Evolutionary conservation across 2,888 invertebrate species (phyloP).

Genomic region (Drosophila rellima): DNA sequence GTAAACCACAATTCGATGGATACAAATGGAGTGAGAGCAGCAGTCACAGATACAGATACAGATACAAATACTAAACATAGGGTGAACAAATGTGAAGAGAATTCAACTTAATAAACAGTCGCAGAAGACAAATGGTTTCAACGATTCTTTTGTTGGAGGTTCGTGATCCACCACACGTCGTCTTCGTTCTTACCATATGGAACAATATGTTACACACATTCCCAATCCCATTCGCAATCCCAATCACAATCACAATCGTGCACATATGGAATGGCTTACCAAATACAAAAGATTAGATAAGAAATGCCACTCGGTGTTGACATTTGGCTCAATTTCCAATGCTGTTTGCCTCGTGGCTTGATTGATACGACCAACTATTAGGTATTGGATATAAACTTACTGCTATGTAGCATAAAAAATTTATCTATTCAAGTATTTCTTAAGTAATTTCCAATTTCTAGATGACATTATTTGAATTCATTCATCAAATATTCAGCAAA

Average conservation of each 20-base stretch:
- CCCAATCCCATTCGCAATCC: conserved; percentile 10
- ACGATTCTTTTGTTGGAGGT: conserved; percentile 13
- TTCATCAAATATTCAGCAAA: no score
- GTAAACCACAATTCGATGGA: conserved; percentile 32
- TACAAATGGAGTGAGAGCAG: conserved; percentile 2
- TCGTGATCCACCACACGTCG: conserved; percentile 41
- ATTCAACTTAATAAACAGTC: conserved; percentile 49
- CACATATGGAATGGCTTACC: conserved; percentile 33
- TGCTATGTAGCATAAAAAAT: background rate
- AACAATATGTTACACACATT: conserved; percentile 20
- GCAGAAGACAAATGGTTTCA: conserved; percentile 38
- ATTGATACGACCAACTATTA: conserved; percentile 52
- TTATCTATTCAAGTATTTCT: background rate
- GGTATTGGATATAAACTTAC: conserved; percentile 21
- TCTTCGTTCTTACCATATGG: conserved; percentile 27
- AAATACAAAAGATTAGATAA: conserved; percentile 57
- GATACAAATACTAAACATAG: conserved; percentile 4
- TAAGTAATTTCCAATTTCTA: background rate
- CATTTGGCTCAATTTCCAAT: conserved; percentile 49
- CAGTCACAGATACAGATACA: conserved; percentile 14
- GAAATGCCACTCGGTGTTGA: conserved; percentile 45
- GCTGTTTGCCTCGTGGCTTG: conserved; percentile 54
- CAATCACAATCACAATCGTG: conserved; percentile 11
- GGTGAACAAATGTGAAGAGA: background rate
- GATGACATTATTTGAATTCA: background rate